Conservation (phyloP, 2,888 invertebrate species). For the Pollenia angustigena region DNA sequence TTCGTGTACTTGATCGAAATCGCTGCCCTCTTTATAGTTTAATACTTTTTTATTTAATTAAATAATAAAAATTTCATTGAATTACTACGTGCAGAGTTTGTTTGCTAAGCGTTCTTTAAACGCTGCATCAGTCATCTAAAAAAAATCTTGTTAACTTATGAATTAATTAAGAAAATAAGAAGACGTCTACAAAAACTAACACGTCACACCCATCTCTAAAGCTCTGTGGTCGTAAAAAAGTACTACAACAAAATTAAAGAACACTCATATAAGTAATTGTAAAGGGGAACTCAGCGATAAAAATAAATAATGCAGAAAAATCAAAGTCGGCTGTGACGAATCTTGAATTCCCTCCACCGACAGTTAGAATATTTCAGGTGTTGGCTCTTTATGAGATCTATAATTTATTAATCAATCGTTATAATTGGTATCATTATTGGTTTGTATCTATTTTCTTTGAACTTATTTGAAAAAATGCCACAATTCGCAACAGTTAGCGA, state of each 20-base stretch:
- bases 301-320: background rate
- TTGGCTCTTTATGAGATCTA: no score
- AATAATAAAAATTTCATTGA: conserved; percentile 3
- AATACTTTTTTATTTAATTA: conserved; percentile 20
- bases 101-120: conserved; percentile 10
- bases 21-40: background rate
- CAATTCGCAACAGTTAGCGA: no score
- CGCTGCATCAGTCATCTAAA: conserved; percentile 31
- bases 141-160: background rate
- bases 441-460: no score
- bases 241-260: background rate
- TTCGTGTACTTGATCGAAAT: background rate
- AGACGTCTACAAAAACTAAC: background rate
- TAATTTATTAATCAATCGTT: no score
- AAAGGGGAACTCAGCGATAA: background rate
- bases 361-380: no score
- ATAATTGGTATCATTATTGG: no score
- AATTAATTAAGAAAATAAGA: background rate
- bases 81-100: background rate
- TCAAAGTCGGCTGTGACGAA: background rate
- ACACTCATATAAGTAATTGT: background rate
- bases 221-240: background rate
- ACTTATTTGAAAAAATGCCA: no score
- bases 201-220: conserved; percentile 37
- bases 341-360: no score